Base-by-base conservation (phyloP, 1,140 invertebrate species). In the Brachionus plicatilis region DNA sequence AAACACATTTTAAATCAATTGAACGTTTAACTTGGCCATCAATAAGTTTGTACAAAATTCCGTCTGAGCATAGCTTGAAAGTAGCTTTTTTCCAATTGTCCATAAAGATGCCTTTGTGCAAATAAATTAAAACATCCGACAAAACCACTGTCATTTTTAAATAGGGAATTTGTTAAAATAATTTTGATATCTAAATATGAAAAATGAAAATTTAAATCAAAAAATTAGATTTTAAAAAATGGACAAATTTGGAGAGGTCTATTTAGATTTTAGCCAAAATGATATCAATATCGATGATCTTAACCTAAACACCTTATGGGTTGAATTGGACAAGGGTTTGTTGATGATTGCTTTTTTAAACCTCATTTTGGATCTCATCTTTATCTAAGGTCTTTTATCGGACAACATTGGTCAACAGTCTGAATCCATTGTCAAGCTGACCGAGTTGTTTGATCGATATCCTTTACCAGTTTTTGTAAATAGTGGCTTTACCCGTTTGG, bases 251-350 rank as follows among this genome's bases (percentile, higher is more conserved):
- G 79, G 79, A 11, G 79, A 82, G 45, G 79, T 82, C 41, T 68
- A 65, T 68, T 82, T 82, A 41, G 79, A 82, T 82, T 68, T 82
- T 20, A 82, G 60, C 41, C 79, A 82, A 82, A 68, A 60, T 27
- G 79, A 82, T 41, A 20, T 65, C 17, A 82, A 60, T 65, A 60
- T 82, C 7, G 79, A 82, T 45, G 79, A 82, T 43, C 43, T 65
- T 11, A 82, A 82, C 20, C 43, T 82, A 68, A 82, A 82, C 17
- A 20, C 53, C n/a, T 43, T 82, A 60, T 82, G 79, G 79, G 79
- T 82, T 6, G 79, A 82, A 47, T 47, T 82, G 33, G 79, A 82
- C n/a, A 82, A 82, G 37, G 79, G 79, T 82, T 65, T 45, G 1
- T 1, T 4, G 7, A 14, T 17, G 24, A 37, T 20, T 70, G n/a